Conservation (phyloP, 2,113 vertebrate genomes). For the Phrynocephalus versicolor region DNA sequence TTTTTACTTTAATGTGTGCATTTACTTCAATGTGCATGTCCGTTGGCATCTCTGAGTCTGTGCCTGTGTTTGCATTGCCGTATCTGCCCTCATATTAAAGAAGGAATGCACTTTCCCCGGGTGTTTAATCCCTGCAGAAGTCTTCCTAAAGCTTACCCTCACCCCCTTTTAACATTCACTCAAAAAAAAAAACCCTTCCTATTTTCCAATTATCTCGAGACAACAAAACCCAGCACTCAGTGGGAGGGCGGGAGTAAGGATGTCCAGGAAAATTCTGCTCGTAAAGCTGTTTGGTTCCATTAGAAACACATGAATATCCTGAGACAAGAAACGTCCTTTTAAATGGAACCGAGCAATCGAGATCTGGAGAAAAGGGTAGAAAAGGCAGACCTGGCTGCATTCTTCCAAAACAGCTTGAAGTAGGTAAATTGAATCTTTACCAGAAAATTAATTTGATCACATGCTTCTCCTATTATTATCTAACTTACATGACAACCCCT, state of each 20-base stretch:
- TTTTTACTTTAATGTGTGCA: conserved; percentile 23
- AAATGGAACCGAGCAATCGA: conserved; percentile 64
- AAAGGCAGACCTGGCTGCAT: conserved; percentile 53
- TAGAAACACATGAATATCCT: conserved; percentile 83
- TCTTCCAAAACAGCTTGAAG: conserved; percentile 58
- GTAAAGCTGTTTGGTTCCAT: conserved; percentile 82
- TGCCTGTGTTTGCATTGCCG: neutral
- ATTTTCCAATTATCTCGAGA: conserved; percentile 59
- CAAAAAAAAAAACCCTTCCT: conserved; percentile 52
- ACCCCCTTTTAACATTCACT: neutral
- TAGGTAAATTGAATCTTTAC: conserved; percentile 76
- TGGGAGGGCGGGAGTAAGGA: conserved; percentile 79
- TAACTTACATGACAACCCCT: conserved; percentile 5
- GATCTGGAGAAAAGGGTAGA: conserved; percentile 61
- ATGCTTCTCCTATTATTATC: conserved; percentile 33
- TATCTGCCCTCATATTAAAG: neutral
- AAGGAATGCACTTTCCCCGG: neutral
- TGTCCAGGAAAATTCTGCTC: conserved; percentile 73
- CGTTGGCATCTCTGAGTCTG: neutral
- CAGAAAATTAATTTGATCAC: conserved; percentile 76
- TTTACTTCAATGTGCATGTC: neutral
- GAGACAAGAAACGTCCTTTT: conserved; percentile 78
- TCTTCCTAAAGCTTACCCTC: neutral
- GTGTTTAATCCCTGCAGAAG: neutral
- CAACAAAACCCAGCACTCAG: conserved; percentile 31